A percentile compares a stretch with the other conserved stretches of the same genome.
Evolutionary conservation across 2,888 invertebrate species (phyloP).

Genomic region (Creontiades dilutus): DNA sequence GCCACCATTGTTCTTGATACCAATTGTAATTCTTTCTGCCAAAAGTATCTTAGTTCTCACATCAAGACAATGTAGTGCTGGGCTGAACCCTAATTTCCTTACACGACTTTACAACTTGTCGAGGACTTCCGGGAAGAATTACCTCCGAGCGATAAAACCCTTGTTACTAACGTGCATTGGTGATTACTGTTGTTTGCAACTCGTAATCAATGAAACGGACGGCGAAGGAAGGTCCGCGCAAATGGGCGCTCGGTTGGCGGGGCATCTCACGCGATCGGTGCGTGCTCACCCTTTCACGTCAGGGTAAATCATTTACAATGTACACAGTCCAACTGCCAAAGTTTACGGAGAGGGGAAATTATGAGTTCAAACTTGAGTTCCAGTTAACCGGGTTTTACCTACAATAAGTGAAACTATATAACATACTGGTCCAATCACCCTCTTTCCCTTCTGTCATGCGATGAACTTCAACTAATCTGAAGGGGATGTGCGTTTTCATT

Average conservation of each 20-base stretch:
- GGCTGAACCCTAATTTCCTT: too few relatives aligned
- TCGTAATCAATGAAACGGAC: slow-evolving; percentile 10
- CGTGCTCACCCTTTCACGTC: not conserved
- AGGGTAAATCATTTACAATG: slow-evolving; percentile 42
- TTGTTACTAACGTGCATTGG: not conserved
- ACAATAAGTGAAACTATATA: slow-evolving; percentile 17
- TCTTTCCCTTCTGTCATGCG: not conserved
- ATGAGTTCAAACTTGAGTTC: slow-evolving; percentile 30
- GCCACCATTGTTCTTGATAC: too few relatives aligned
- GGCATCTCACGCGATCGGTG: slow-evolving; percentile 45
- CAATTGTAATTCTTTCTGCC: too few relatives aligned
- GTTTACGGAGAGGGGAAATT: slow-evolving; percentile 16
- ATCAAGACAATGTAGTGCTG: too few relatives aligned
- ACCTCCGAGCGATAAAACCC: not conserved
- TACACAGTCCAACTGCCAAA: slow-evolving; percentile 52
- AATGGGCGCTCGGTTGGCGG: not conserved
- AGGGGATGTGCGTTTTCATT: slow-evolving; percentile 37
- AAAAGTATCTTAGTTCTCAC: too few relatives aligned
- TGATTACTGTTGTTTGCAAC: not conserved
- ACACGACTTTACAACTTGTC: not conserved
- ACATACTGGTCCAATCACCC: slow-evolving; percentile 59
- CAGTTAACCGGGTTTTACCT: slow-evolving; percentile 4
- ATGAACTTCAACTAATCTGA: not conserved
- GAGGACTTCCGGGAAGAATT: not conserved
- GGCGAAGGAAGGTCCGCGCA: not conserved